A percentile compares a stretch with the other conserved stretches of the same genome.
Conservation (phyloP, 2,888 invertebrate genomes). For the Cryptus armator region DNA sequence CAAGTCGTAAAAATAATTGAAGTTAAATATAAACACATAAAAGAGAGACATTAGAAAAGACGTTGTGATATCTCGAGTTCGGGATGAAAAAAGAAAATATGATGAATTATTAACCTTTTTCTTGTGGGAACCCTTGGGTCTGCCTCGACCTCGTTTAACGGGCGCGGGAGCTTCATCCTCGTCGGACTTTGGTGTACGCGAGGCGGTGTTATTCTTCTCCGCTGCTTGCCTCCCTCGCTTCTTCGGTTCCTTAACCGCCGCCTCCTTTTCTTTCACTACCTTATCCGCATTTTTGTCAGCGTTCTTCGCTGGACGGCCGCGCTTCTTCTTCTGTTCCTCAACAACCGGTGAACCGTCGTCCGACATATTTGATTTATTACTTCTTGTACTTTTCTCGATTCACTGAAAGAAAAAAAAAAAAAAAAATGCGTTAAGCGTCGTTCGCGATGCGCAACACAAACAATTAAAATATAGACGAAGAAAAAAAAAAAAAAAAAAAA, state of each 20-base stretch:
- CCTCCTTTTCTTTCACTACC: slow-evolving; percentile 59
- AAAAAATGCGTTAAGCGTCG: background rate
- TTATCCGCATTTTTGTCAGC: slow-evolving; percentile 76
- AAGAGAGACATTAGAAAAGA: background rate
- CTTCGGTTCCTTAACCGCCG: slow-evolving; percentile 80
- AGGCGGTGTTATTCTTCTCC: slow-evolving; percentile 80
- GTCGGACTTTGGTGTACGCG: slow-evolving; percentile 81
- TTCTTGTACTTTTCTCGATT: slow-evolving; percentile 21
- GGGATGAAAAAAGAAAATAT: background rate
- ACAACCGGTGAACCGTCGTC: slow-evolving; percentile 84
- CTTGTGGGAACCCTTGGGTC: slow-evolving; percentile 83
- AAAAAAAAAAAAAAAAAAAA: background rate
- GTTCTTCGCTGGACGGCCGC: slow-evolving; percentile 83
- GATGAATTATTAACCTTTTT: slow-evolving; percentile 79
- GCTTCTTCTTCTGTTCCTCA: slow-evolving; percentile 84
- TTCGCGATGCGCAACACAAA: too few relatives aligned
- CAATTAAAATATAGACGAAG: background rate
- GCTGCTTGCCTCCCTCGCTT: slow-evolving; percentile 81
- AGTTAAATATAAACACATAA: background rate
- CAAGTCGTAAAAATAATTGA: background rate
- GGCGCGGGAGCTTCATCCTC: slow-evolving; percentile 83
- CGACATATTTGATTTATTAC: slow-evolving; percentile 78
- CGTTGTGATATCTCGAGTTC: slow-evolving; percentile 6
- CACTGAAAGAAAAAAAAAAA: slow-evolving; percentile 39
- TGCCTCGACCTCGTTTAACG: slow-evolving; percentile 83